These are phyloP conservation scores for Notoglanidium macrostoma DNA, from an alignment of 2,797 vertebrate genomes.

Conservation along the genomic window DNA sequence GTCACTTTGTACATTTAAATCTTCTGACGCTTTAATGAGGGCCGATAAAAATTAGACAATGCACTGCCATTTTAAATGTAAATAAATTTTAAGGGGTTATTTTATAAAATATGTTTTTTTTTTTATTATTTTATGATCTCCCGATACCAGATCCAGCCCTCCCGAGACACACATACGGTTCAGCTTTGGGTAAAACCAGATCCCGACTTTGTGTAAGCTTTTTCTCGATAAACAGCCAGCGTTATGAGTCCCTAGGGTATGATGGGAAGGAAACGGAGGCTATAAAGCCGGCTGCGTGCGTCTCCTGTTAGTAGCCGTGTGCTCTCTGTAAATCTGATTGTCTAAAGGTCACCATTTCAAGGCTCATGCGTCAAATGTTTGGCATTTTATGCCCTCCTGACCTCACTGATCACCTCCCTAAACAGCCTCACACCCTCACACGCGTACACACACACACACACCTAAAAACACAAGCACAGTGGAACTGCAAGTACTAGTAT, in stretches of 20 bases:
- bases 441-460: background rate
- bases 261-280: conserved; percentile 22
- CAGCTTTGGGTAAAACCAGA: background rate
- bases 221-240: background rate
- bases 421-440: no score
- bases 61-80: background rate
- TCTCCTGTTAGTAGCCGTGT: conserved; percentile 6
- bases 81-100: background rate
- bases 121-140: background rate
- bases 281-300: background rate
- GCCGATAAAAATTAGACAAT: background rate
- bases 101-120: background rate
- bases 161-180: background rate
- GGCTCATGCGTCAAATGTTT: conserved; percentile 8
- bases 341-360: background rate
- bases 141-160: background rate
- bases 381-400: background rate
- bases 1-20: background rate
- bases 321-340: background rate
- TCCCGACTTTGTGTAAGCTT: background rate
- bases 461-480: background rate
- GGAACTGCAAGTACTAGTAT: background rate
- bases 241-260: conserved; percentile 27
- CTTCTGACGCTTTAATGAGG: background rate
- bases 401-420: background rate